Evolutionary conservation across 2,797 vertebrate genomes (phyloP), one percentile per base, ranked within the genome.

Genomic region (Mionectes olivaceus): DNA sequence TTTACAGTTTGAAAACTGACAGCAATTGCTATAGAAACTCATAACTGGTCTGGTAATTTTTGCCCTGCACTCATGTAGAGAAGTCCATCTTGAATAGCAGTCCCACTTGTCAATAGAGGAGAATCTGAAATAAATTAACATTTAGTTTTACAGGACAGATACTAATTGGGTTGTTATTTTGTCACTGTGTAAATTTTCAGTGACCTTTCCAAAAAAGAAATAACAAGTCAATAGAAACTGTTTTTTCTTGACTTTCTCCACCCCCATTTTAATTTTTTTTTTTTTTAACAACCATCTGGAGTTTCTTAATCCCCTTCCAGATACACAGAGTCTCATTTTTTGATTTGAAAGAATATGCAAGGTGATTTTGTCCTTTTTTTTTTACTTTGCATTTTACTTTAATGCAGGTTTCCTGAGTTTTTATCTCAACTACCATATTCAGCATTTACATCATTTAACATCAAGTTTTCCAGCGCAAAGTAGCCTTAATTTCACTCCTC

Each of bases 171-270:
- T 82, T 80, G 70, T 76, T 95, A 75, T 80, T 94, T 92, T 80
- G 68, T 68, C 83, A 75, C 77, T 75, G 35, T 70, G 78, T 64
- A 97, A 93, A 96, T 91, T 95, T 91, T 76, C 74, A 87, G 64
- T 86, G 84, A 96, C 91, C 91, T 97, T 97, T 97, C 81, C 47
- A 81, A 91, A 96, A 94, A 92, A 81, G 88, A 96, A 96, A 86
- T 74, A 96, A 92, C 56, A 81, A 95, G 95, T 97, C 93, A 93
- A 95, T 71, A 95, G 27, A 67, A 94, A 63, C 19, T 35, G 39
- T 67, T 93, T 86, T 57, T 90, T 91, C 74, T 67, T 55, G 30
- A 57, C 47, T 95, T 93, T 88, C 65, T 92, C 70, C 65, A 90
- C 52, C 13, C 23, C 24, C 24, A 59, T 82, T 81, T 89, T 27